Conservation (phyloP, 1,140 invertebrate species). For the Proales similis region DNA sequence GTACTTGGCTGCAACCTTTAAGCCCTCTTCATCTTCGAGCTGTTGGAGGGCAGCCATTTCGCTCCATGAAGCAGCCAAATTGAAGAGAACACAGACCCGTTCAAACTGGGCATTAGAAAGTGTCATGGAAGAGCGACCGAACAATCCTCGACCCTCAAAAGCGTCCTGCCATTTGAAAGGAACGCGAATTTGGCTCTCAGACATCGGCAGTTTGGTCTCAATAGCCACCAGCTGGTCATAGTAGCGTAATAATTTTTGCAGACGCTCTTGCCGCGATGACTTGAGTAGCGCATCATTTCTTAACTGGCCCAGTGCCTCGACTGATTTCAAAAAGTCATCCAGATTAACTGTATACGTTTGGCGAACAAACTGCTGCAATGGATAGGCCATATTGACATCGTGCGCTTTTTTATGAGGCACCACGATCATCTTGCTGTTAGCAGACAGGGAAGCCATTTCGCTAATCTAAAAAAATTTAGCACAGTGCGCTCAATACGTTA, state of each 20-base stretch:
- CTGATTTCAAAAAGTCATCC: constrained; percentile 25
- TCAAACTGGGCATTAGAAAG: constrained; percentile 85
- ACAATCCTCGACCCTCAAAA: constrained; percentile 88
- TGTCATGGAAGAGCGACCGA: constrained; percentile 65
- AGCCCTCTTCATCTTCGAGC: constrained; percentile 79
- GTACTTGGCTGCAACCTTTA: constrained; percentile 83
- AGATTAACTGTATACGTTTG: constrained; percentile 19
- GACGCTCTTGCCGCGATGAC: constrained; percentile 40
- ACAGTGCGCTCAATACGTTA: too few species aligned
- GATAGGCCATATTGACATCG: constrained; percentile 26
- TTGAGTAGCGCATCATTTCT: constrained; percentile 38
- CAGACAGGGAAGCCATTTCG: constrained; percentile 26
- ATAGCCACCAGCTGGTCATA: constrained; percentile 88
- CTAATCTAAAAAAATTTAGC: background rate
- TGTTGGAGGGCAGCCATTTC: constrained; percentile 75
- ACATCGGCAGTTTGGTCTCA: constrained; percentile 83
- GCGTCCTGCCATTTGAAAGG: constrained; percentile 99
- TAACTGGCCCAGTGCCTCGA: constrained; percentile 24
- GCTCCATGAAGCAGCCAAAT: constrained; percentile 87
- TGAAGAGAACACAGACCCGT: constrained; percentile 88
- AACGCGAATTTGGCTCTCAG: constrained; percentile 59
- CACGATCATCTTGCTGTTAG: constrained; percentile 12
- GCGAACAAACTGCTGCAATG: constrained; percentile 21
- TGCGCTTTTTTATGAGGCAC: constrained; percentile 34
- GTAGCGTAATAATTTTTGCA: constrained; percentile 63